These are phyloP conservation scores for Anniella stebbinsi DNA, from an alignment of 2,797 vertebrate genomes.

Conservation along the genomic window DNA sequence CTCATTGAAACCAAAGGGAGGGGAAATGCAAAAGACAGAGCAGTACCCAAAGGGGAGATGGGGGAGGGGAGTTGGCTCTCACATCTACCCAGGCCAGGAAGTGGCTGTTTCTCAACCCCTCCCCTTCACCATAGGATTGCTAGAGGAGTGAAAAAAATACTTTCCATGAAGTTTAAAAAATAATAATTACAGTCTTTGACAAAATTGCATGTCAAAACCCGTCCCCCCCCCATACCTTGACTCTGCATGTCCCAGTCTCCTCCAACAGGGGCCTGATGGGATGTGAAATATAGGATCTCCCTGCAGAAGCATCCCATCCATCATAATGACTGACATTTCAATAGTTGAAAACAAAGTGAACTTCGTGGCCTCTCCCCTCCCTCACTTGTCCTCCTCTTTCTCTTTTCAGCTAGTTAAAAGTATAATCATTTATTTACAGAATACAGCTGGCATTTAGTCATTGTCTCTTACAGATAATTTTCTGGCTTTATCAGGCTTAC, in stretches of 20 bases:
- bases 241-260: neutral
- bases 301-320: neutral
- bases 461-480: constrained; percentile 66
- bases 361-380: neutral
- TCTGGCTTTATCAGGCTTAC: constrained; percentile 63
- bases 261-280: no score
- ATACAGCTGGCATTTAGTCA: constrained; percentile 58
- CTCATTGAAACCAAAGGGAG: no score
- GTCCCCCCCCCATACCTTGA: neutral
- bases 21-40: no score
- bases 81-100: no score
- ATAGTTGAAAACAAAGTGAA: constrained; percentile 22
- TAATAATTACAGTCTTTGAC: no score
- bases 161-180: no score
- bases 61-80: no score
- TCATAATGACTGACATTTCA: constrained; percentile 27
- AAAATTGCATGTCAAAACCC: neutral
- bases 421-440: constrained; percentile 46
- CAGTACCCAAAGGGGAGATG: no score
- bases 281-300: no score
- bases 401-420: constrained; percentile 29
- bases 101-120: no score
- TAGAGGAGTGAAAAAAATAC: no score
- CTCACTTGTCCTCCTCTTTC: neutral
- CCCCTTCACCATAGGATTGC: neutral